phyloP scores from a whole-genome alignment of 1,140 invertebrate genomes.

The Aphis gossypii region DNA sequence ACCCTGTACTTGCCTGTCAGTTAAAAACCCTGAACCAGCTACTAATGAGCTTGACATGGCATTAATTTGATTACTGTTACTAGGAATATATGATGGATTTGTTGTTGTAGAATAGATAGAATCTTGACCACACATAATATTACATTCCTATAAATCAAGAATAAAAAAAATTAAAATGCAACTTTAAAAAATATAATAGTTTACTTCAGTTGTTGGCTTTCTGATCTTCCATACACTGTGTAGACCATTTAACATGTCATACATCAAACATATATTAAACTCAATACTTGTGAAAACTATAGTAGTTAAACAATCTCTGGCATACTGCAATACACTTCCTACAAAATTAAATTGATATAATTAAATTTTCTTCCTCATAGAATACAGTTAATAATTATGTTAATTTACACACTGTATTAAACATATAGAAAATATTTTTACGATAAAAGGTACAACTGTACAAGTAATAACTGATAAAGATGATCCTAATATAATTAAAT shows the following conservation, averaged over 20 bases:
- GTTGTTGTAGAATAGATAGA: slow-evolving; percentile 51
- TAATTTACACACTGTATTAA: neutral
- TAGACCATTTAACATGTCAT: slow-evolving; percentile 76
- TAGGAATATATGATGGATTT: slow-evolving; percentile 44
- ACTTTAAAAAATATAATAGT: neutral
- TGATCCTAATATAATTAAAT: slow-evolving; percentile 58
- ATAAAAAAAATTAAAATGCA: neutral
- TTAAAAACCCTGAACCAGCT: slow-evolving; percentile 38
- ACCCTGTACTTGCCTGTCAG: slow-evolving; percentile 21
- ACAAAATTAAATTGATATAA: neutral
- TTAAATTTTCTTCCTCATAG: neutral
- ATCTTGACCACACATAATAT: slow-evolving; percentile 60
- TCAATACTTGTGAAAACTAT: slow-evolving; percentile 68
- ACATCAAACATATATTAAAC: slow-evolving; percentile 76
- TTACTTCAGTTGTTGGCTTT: slow-evolving; percentile 69
- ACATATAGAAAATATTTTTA: neutral
- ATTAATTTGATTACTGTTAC: slow-evolving; percentile 46
- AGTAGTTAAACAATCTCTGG: slow-evolving; percentile 53
- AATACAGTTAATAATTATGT: neutral
- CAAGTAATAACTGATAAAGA: neutral
- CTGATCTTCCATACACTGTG: slow-evolving; percentile 86
- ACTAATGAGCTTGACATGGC: slow-evolving; percentile 49
- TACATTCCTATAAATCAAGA: slow-evolving; percentile 58
- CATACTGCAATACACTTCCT: slow-evolving; percentile 54
- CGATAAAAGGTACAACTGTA: neutral